Percentiles rank a stretch among this genome's conserved stretches.
phyloP scores from a whole-genome alignment of 2,888 invertebrate species.

The Calliopum simillimum region DNA sequence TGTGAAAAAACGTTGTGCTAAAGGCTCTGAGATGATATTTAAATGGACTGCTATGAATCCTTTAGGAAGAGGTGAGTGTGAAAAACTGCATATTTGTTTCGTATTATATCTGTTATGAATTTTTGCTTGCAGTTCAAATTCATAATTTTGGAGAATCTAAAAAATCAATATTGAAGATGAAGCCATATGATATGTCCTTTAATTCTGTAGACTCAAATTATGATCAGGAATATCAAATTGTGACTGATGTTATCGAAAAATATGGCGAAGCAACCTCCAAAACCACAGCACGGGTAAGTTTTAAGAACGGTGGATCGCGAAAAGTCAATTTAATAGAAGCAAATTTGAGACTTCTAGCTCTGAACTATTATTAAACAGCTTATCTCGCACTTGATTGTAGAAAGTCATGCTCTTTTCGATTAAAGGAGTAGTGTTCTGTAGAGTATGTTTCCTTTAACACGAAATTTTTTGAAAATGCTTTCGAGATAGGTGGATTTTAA shows the following conservation, averaged over 20 bases:
- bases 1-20: conserved; percentile 42
- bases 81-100: neutral
- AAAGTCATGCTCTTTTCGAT: too few relatives aligned
- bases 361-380: too few relatives aligned
- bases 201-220: conserved; percentile 46
- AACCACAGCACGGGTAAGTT: neutral
- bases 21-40: conserved; percentile 35
- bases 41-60: conserved; percentile 48
- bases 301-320: too few relatives aligned
- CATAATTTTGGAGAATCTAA: conserved; percentile 42
- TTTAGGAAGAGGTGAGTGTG: conserved; percentile 38
- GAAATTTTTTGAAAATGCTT: too few relatives aligned
- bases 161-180: conserved; percentile 40
- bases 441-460: too few relatives aligned
- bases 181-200: conserved; percentile 49
- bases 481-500: too few relatives aligned
- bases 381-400: too few relatives aligned
- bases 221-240: conserved; percentile 44
- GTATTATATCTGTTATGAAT: neutral
- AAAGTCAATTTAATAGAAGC: too few relatives aligned
- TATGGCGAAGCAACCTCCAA: neutral
- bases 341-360: too few relatives aligned
- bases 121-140: conserved; percentile 40
- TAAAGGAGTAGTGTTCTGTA: too few relatives aligned
- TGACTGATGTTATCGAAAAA: conserved; percentile 28